Percentiles rank a stretch among this genome's conserved stretches.
Evolutionary conservation across 2,888 invertebrate species (phyloP).

Genomic region (Synergus gifuensis): DNA sequence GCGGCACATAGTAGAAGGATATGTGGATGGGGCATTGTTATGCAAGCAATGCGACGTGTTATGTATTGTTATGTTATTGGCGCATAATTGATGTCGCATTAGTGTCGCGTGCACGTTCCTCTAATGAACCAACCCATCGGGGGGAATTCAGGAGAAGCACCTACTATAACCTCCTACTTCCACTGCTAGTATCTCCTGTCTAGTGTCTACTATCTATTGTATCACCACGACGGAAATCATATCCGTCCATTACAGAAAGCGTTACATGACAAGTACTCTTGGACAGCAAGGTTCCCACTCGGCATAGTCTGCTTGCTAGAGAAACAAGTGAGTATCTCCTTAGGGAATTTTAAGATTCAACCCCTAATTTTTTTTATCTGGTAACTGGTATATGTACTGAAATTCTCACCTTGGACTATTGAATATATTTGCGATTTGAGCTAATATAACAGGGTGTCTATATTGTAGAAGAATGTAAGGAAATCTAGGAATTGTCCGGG

Average conservation of each 20-base stretch:
- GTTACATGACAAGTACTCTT: not conserved
- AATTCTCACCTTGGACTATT: no score
- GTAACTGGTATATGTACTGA: no score
- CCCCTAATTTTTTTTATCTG: no score
- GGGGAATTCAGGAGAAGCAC: conserved; percentile 53
- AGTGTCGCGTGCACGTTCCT: conserved; percentile 69
- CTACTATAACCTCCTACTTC: conserved; percentile 37
- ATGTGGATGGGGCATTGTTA: conserved; percentile 69
- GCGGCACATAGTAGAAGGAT: conserved; percentile 67
- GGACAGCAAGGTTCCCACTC: not conserved
- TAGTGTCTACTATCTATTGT: not conserved
- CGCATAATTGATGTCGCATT: conserved; percentile 75
- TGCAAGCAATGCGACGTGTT: conserved; percentile 74
- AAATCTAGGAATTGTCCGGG: no score
- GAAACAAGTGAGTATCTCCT: no score
- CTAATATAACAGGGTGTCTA: no score
- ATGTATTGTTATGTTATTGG: conserved; percentile 75
- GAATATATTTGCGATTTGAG: no score
- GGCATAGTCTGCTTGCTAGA: no score
- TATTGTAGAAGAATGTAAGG: no score
- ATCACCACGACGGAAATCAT: not conserved
- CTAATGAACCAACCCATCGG: conserved; percentile 71
- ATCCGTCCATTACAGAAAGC: conserved; percentile 48
- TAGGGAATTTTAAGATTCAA: no score
- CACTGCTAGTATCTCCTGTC: not conserved